Percentiles rank a stretch among this genome's conserved stretches.
These are phyloP conservation scores for Hirtodrosophila alboralis DNA, from an alignment of 2,888 invertebrate species.

Conservation along the genomic window DNA sequence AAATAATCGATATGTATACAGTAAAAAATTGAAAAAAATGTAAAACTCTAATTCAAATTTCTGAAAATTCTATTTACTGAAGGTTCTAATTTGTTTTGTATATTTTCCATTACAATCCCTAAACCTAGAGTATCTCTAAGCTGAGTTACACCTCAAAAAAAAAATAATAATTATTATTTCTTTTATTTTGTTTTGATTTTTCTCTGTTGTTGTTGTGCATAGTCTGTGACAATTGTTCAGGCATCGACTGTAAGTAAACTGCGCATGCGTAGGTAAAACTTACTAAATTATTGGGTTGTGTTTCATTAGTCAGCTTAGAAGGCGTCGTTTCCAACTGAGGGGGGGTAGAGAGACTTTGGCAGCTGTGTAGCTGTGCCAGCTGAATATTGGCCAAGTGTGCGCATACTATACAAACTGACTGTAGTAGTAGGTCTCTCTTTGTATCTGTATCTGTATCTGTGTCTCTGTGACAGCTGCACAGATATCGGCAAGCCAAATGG, in stretches of 20 bases:
- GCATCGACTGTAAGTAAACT: slow-evolving; percentile 55
- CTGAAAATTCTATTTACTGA: no score
- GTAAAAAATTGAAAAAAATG: no score
- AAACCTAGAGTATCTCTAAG: no score
- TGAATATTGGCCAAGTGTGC: slow-evolving; percentile 41
- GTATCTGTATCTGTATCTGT: slow-evolving; percentile 1
- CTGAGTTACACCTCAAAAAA: no score
- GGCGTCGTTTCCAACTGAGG: slow-evolving; percentile 30
- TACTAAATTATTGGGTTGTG: slow-evolving; percentile 76
- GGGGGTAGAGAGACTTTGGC: slow-evolving; percentile 16
- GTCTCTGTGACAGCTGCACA: slow-evolving; percentile 68
- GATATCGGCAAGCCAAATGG: slow-evolving; percentile 74
- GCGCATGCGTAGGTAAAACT: slow-evolving; percentile 79
- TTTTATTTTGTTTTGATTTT: slow-evolving; percentile 8
- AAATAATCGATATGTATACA: no score
- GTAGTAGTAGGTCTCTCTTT: slow-evolving; percentile 24
- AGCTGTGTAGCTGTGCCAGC: slow-evolving; percentile 30
- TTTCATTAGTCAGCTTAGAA: slow-evolving; percentile 75
- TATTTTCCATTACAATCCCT: no score
- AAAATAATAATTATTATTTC: background rate
- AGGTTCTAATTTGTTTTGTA: no score
- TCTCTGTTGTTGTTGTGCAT: slow-evolving; percentile 10
- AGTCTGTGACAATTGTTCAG: slow-evolving; percentile 51
- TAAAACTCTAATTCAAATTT: no score
- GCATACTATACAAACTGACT: slow-evolving; percentile 67